Conservation (phyloP, 2,797 vertebrate species). For the Allobates femoralis region DNA sequence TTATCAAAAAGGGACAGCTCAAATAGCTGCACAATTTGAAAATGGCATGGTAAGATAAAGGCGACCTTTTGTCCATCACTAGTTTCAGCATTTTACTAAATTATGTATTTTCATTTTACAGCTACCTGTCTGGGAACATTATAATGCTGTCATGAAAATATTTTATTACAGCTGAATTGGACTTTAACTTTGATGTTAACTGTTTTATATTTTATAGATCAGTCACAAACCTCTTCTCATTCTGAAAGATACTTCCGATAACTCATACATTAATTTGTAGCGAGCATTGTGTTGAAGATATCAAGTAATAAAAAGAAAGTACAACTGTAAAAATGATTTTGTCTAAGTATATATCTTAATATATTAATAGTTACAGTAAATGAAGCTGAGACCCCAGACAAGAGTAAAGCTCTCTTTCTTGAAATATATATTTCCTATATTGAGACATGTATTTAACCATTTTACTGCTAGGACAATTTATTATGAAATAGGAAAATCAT, state of each 20-base stretch:
- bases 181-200: conserved; percentile 12
- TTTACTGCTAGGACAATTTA: no score
- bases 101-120: conserved; percentile 39
- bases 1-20: background rate
- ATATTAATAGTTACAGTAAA: background rate
- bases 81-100: conserved; percentile 34
- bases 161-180: conserved; percentile 34
- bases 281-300: background rate
- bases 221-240: background rate
- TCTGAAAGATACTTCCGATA: background rate
- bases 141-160: conserved; percentile 17
- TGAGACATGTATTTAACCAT: no score
- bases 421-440: no score
- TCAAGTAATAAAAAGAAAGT: background rate
- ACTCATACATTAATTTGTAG: background rate
- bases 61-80: conserved; percentile 44
- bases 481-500: no score
- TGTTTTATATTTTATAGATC: conserved; percentile 30
- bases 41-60: conserved; percentile 37
- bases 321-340: background rate
- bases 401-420: no score
- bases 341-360: background rate
- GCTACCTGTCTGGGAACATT: conserved; percentile 24
- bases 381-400: background rate
- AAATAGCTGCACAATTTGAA: conserved; percentile 23